Evolutionary conservation across 1,140 invertebrate genomes (phyloP), one percentile per base, ranked within the genome.

Genomic region (Antheraea mylitta): DNA sequence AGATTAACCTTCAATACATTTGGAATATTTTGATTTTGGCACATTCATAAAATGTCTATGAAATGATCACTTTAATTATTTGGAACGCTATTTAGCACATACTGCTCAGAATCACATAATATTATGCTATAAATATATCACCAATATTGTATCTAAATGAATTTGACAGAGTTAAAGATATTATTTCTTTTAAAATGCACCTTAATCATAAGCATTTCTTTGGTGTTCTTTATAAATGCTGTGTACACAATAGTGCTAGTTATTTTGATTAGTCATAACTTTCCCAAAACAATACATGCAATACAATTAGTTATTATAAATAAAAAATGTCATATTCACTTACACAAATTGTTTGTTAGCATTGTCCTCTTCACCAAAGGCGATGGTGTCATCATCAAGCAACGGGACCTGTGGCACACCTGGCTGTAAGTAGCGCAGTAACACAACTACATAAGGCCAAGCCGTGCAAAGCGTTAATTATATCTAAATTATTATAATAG

Each of bases 351-450:
- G 80, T 69, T 94, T 93, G 16, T 83, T 91, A 63, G 93, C 93
- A 77, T 94, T 93, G 77, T 97, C 96, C 86, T 97, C 97, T 77
- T 97, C 96, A 2, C 97, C 97, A 81, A 98, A 98, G 16, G 95
- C 96, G 72, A 97, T 94, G 13, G 96, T 97, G 90, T 98, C 97
- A 90, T 98, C 96, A 84, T 96, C 96, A 72, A 97, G 93, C 76
- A 97, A 91, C 81, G 96, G 95, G 82, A 96, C 95, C 96, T 96
- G 89, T 18, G 91, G 92, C 83, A 93, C 92, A 92, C 85, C 91
- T 72, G 92, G 89, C 86, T 92, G 88, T 92, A 91, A 92, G 79
- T 83, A 74, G 73, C 71, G 79, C 30, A 70, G 78, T 78, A 78
- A 88, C 67, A 77, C 58, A 58, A 75, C 87, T 87, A 86, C 84